Evolutionary conservation across 2,797 vertebrate species (phyloP).

Genomic region (Myotis planiceps): DNA sequence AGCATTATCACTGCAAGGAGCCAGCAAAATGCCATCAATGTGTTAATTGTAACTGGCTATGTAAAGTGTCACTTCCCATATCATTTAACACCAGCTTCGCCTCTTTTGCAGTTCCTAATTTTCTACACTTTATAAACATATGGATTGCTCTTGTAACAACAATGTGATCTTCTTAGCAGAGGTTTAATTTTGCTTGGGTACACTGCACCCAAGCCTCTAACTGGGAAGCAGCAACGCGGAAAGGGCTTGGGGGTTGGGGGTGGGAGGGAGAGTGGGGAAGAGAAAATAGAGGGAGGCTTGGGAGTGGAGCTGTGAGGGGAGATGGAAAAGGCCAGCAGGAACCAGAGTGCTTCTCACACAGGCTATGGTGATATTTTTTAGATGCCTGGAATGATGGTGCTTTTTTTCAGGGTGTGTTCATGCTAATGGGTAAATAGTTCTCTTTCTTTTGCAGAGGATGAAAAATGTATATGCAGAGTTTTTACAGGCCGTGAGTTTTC

Average conservation of each 20-base stretch:
- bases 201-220: slow-evolving; percentile 63
- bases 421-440: slow-evolving; percentile 83
- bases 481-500: slow-evolving; percentile 83
- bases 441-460: slow-evolving; percentile 75
- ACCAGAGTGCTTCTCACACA: slow-evolving; percentile 65
- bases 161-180: slow-evolving; percentile 79
- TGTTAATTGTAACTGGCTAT: slow-evolving; percentile 99
- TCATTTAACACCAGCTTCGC: slow-evolving; percentile 95
- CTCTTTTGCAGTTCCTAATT: slow-evolving; percentile 91
- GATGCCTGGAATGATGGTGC: slow-evolving; percentile 76
- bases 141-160: slow-evolving; percentile 88
- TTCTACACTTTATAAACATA: slow-evolving; percentile 91
- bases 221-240: slow-evolving; percentile 55
- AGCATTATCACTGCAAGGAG: slow-evolving; percentile 99
- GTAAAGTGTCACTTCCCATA: slow-evolving; percentile 99
- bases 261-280: neutral
- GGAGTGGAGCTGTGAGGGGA: neutral
- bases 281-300: slow-evolving; percentile 45
- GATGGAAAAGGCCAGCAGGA: slow-evolving; percentile 67
- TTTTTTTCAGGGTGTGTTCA: slow-evolving; percentile 72
- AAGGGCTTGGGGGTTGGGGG: neutral
- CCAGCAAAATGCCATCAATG: slow-evolving; percentile 97
- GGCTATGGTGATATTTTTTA: slow-evolving; percentile 77
- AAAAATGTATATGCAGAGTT: slow-evolving; percentile 66
- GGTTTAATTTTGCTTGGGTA: slow-evolving; percentile 84